Base-by-base conservation (phyloP, 1,140 invertebrate species). In the Tribolium castaneum region DNA sequence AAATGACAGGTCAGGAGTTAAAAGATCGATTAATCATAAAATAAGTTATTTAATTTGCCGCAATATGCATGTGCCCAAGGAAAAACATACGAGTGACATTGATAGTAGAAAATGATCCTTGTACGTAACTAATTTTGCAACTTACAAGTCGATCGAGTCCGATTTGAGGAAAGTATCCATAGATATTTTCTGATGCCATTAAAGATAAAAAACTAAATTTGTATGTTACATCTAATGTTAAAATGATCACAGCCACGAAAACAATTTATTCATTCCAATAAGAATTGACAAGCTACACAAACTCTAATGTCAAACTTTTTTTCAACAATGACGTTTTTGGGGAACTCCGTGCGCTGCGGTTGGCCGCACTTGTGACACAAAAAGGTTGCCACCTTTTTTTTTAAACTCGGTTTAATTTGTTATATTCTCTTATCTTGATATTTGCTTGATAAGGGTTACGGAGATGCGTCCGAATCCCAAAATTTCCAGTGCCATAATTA, bases 91-190 rank as follows among this genome's bases (percentile, higher is more conserved):
- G 14, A 51, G n/a, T 66, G 49, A 45, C 59, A 76, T 76, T 59
- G 52, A 66, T 54, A 45, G 13, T 14, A 49, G 34, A 49, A 19
- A 72, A 16, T 45, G 50, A 14, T 45, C 30, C 13, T 0, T 50
- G 34, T 39, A 66, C 34, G 19, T 66, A 14, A 45, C 12, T 70
- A 25, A 25, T 70, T 45, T 70, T 16, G n/a, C 19, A 49, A 85
- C 86, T 86, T 82, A 86, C 86, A 81, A 78, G 81, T 80, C 83
- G 85, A 80, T 86, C 83, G 10, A 76, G 74, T 70, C 80, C 83
- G 56, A 84, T 71, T 54, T 81, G 80, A 16, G 85, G 84, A 75
- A 84, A 80, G 77, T 86, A 87, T 25, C 85, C 86, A 78, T 82
- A 86, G 73, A 82, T 79, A 79, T 80, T 83, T 74, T 85, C 83